Conservation (phyloP, 2,797 vertebrate genomes). For the Sphenodon punctatus region DNA sequence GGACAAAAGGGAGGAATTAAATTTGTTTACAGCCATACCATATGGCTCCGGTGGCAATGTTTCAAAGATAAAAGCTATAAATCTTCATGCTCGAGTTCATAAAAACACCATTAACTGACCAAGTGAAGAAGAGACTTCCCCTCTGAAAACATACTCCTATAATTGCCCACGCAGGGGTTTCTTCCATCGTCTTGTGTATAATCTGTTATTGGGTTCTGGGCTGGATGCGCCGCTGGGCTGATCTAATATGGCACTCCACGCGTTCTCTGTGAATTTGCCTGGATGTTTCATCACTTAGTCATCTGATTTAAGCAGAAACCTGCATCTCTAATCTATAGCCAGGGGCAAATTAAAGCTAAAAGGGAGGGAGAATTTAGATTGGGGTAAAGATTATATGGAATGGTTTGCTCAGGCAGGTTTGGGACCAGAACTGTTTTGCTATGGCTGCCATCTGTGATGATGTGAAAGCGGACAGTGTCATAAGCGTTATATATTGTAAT, state of each 20-base stretch:
- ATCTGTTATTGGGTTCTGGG: background rate
- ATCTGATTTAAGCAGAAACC: background rate
- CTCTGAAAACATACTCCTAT: background rate
- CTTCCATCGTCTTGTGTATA: background rate
- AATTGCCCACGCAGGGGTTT: background rate
- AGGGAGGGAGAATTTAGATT: background rate
- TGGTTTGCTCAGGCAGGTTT: too few relatives aligned
- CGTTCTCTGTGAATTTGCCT: background rate
- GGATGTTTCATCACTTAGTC: background rate
- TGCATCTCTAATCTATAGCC: background rate
- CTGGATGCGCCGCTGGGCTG: background rate
- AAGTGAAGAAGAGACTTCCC: background rate
- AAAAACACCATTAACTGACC: background rate
- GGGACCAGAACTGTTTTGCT: too few relatives aligned
- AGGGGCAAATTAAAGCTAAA: background rate
- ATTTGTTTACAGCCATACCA: background rate
- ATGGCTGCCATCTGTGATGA: too few relatives aligned
- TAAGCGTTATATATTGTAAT: too few relatives aligned
- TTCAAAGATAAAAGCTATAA: background rate
- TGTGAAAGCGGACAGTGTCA: too few relatives aligned
- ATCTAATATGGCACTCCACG: background rate
- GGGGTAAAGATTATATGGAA: background rate
- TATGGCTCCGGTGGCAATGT: background rate
- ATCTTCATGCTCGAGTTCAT: background rate
- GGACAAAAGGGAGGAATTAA: background rate